A percentile compares a stretch with the other conserved stretches of the same genome.
Conservation (phyloP, 1,140 invertebrate species). For the Drosophila saltans region DNA sequence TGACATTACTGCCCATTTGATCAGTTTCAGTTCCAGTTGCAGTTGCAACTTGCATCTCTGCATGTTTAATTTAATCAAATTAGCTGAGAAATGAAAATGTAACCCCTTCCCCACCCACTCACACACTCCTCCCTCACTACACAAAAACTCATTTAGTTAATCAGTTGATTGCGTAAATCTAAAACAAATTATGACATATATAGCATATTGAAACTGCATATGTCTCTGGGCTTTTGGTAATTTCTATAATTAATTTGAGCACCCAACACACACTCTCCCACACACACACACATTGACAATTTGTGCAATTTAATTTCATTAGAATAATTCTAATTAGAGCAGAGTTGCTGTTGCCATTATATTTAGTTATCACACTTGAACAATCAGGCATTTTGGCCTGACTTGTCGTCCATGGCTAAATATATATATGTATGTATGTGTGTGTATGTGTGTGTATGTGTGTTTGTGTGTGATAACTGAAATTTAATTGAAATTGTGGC, state of each 20-base stretch:
- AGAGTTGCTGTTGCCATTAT: slow-evolving; percentile 46
- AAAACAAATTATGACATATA: slow-evolving; percentile 74
- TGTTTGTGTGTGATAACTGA: slow-evolving; percentile 65
- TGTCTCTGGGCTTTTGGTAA: slow-evolving; percentile 33
- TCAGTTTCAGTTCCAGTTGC: slow-evolving; percentile 39
- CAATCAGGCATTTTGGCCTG: slow-evolving; percentile 51
- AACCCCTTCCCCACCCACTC: neutral
- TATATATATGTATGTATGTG: slow-evolving; percentile 19
- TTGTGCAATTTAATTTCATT: slow-evolving; percentile 82
- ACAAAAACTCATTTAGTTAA: slow-evolving; percentile 66
- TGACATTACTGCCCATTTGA: slow-evolving; percentile 59
- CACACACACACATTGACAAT: slow-evolving; percentile 29
- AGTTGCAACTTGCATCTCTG: slow-evolving; percentile 21
- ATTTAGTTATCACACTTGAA: slow-evolving; percentile 44
- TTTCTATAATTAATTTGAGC: slow-evolving; percentile 69
- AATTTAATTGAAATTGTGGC: slow-evolving; percentile 77
- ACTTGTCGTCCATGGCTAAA: slow-evolving; percentile 19
- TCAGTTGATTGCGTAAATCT: slow-evolving; percentile 62
- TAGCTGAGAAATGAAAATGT: slow-evolving; percentile 67
- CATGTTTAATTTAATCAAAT: slow-evolving; percentile 76
- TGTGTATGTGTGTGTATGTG: slow-evolving; percentile 51
- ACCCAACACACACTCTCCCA: slow-evolving; percentile 6
- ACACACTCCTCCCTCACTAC: too few species aligned
- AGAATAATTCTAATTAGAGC: slow-evolving; percentile 82
- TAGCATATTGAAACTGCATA: slow-evolving; percentile 28